Base-by-base conservation (phyloP, 2,797 vertebrate genomes). In the Cyprinella venusta region DNA sequence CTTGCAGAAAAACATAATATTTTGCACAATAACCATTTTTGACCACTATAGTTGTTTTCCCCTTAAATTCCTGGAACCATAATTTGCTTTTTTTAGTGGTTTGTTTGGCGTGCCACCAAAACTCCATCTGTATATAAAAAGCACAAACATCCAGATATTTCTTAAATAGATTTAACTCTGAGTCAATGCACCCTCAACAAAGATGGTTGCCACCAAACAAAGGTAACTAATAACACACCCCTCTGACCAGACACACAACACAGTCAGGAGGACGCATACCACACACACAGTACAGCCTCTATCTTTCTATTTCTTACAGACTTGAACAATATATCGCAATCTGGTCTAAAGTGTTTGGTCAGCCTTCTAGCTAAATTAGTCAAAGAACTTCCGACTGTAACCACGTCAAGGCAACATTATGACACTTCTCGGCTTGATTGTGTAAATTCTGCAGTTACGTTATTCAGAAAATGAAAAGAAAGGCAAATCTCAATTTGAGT, bases 181-280 rank as follows among this genome's bases (percentile, higher is more conserved):
- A 86, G 36, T 2, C 88, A 79, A 68, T 86, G 90, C 79, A 70
- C 89, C 76, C 90, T 89, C 89, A 80, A 68, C 68, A 76, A 10
- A 61, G 30, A 75, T 74, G 88, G 93, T 94, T 94, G 92, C 93
- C 91, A 94, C 76, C 59, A 93, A 94, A 94, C 93, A 94, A 59
- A 78, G 71, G 88, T 91, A 90, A 92, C 89, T 21, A 92, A 76
- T 63, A 85, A 83, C 33, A 52, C 78, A 81, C 80, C 38, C 19
- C 33, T 61, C 64, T 0, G 4, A 59, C 42, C 30, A 54, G 26
- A 65, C 8, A 70, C 52, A 87, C 18, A 85, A 63, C 7, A 30
- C 30, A 63, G 18, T 61, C 13, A 59, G 33, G n/a, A 59, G 33
- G n/a, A 68, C 24, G 1, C 24, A 40, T 74, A 71, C 69, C 69